Evolutionary conservation across 2,888 invertebrate genomes (phyloP), one percentile per base, ranked within the genome.

Genomic region (Acheta domesticus): DNA sequence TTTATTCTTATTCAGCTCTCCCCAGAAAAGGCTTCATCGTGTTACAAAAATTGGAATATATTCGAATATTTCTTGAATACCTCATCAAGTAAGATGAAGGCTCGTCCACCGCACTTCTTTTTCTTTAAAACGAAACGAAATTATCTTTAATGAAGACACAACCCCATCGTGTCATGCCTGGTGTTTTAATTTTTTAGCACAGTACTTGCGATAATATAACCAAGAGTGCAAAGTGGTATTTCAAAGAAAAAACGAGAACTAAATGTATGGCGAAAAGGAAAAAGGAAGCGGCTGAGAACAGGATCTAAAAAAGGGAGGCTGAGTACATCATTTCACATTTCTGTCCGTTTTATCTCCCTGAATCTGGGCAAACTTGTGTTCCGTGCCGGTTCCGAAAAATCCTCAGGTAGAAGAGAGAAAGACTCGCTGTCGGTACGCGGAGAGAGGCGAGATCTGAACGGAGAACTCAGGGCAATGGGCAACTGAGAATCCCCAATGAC

Each of bases 21-120:
- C 62, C 62, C 62, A 14, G n/a, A 62, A 62, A 62, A 62, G n/a
- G 16, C n/a, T 62, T n/a, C 62, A 62, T 62, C 14, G 62, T n/a
- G 62, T 62, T n/a, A 62, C 62, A n/a, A 62, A n/a, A 19, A 19
- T 62, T 62, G n/a, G 62, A 62, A 62, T 62, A 62, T 62, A 62
- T 62, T 62, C 62, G 62, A 62, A 62, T 62, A 62, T 19, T 62
- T 62, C n/a, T 62, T 62, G 62, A 62, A 62, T 62, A 19, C 62
- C n/a, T 62, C 62, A 62, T 62, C 8, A 62, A 62, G 62, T 14
- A 62, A n/a, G 14, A 14, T 16, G 36, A 62, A 14, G n/a, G n/a
- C 62, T 62, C 62, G n/a, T 14, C 14, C 62, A 62, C 14, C 14
- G n/a, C 14, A 62, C 14, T 62, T 62, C n/a, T 62, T 62, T 14